Evolutionary conservation across 2,113 vertebrate species (phyloP).

Genomic region (Archilochus colubris): DNA sequence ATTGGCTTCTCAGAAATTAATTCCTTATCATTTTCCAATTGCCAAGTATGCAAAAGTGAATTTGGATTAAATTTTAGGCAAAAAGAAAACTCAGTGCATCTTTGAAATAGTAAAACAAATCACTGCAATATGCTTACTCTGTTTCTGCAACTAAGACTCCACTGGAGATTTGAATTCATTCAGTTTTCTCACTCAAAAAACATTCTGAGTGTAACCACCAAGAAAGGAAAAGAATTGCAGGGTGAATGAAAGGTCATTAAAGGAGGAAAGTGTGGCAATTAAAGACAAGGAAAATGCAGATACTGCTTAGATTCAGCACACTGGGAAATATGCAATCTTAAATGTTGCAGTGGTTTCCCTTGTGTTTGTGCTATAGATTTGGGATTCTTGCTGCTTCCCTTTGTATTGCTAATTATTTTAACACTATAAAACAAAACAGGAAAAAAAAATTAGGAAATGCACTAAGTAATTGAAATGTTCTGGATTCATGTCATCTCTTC

Average conservation of each 20-base stretch:
- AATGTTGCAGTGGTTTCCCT: background rate
- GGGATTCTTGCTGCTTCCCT: background rate
- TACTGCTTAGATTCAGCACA: background rate
- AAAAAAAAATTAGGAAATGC: background rate
- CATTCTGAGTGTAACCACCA: background rate
- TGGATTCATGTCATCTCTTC: background rate
- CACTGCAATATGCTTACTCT: background rate
- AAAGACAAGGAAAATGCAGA: background rate
- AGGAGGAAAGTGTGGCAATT: background rate
- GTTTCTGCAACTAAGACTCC: background rate
- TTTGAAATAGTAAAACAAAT: background rate
- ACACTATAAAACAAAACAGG: background rate
- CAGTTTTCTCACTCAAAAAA: background rate
- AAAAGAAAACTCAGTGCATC: background rate
- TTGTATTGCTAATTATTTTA: background rate
- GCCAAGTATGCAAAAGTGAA: background rate
- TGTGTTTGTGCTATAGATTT: background rate
- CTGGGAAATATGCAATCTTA: background rate
- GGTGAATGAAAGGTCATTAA: background rate
- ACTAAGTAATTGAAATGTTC: constrained; percentile 1
- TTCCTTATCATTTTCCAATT: background rate
- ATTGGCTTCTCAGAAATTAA: background rate
- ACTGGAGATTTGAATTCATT: background rate
- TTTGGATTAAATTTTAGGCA: background rate
- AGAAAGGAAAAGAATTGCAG: background rate